phyloP scores from a whole-genome alignment of 2,888 invertebrate genomes.

The Stenotaenia linearis region DNA sequence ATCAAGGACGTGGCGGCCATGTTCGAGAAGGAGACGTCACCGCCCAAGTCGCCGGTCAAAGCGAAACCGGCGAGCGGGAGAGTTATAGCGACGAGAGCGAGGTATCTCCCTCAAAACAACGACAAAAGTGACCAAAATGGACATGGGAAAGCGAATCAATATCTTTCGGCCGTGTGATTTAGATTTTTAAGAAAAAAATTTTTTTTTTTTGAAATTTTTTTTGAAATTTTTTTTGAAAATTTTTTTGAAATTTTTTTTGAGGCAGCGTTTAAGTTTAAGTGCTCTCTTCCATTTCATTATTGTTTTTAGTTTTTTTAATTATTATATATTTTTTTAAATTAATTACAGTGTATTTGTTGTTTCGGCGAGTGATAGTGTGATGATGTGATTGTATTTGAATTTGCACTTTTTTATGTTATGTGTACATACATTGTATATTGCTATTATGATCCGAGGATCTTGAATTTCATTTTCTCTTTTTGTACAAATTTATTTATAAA shows the following conservation, averaged over 20 bases:
- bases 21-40: slow-evolving; percentile 56
- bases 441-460: not conserved
- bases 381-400: not conserved
- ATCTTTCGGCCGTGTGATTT: not conserved
- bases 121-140: not conserved
- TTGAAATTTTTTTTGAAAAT: not conserved
- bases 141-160: not conserved
- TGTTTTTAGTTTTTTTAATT: not conserved
- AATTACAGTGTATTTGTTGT: not conserved
- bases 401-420: not conserved
- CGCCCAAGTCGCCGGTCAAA: not conserved
- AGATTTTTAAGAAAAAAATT: not conserved
- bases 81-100: not conserved
- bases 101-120: not conserved
- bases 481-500: slow-evolving; percentile 11
- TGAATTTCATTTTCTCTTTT: not conserved
- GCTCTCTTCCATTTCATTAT: not conserved
- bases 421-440: slow-evolving; percentile 9
- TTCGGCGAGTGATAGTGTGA: not conserved
- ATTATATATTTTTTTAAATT: not conserved
- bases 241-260: not conserved
- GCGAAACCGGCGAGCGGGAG: not conserved
- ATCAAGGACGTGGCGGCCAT: slow-evolving; percentile 77
- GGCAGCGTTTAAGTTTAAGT: not conserved
- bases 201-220: not conserved